Conservation (phyloP, 1,140 invertebrate species). For the honey bee (Apis mellifera) region Amel_HAv3.1 CM009942.2:4274001-4274500, state of each 20-base stretch:
- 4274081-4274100: not conserved
- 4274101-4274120: no score
- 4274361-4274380: constrained; percentile 13
- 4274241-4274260: constrained; percentile 50
- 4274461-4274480: constrained; percentile 66
- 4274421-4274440: constrained; percentile 37
- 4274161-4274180: constrained; percentile 34
- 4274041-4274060: constrained; percentile 13
- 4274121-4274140: not conserved
- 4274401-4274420: constrained; percentile 20
- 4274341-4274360: not conserved
- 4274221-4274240: constrained; percentile 16
- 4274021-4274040: constrained; percentile 3
- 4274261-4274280: constrained; percentile 25
- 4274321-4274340: constrained; percentile 34
- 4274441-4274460: constrained; percentile 33
- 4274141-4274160: constrained; percentile 30
- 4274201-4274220: constrained; percentile 44
- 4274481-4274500: constrained; percentile 78
- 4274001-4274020: constrained; percentile 10
- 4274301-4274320: constrained; percentile 22
- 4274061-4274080: constrained; percentile 38
- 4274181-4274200: constrained; percentile 41
- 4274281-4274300: not conserved
- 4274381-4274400: constrained; percentile 14